Evolutionary conservation across 2,113 vertebrate species (phyloP).

Genomic region (Catharus minimus): DNA sequence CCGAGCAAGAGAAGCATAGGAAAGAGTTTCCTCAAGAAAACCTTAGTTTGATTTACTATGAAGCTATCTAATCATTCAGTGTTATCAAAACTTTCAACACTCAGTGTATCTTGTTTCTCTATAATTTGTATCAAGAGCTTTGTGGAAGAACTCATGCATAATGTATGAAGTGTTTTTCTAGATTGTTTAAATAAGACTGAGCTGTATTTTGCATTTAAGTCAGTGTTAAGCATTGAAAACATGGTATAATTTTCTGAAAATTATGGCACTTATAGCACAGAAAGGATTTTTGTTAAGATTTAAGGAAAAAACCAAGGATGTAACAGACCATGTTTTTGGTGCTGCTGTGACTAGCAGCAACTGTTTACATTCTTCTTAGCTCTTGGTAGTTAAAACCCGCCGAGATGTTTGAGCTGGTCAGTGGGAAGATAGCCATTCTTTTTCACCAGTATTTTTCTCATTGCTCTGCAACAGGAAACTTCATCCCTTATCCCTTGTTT

Average conservation of each 20-base stretch:
- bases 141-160: neutral
- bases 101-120: neutral
- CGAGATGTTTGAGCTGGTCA: neutral
- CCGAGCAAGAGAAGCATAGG: neutral
- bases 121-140: neutral
- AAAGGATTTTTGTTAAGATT: neutral
- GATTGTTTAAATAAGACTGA: neutral
- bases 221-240: neutral
- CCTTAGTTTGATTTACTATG: neutral
- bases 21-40: neutral
- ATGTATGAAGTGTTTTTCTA: slow-evolving; percentile 32
- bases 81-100: slow-evolving; percentile 19
- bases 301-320: neutral
- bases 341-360: neutral
- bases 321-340: neutral
- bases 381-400: neutral
- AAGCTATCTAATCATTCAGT: slow-evolving; percentile 7
- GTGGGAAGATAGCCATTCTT: neutral
- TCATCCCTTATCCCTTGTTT: neutral
- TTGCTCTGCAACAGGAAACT: neutral
- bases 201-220: slow-evolving; percentile 6
- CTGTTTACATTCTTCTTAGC: neutral
- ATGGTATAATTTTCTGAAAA: slow-evolving; percentile 16
- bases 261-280: neutral
- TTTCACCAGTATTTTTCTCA: neutral